Percentiles rank a stretch among this genome's conserved stretches.
Conservation (phyloP, 2,797 vertebrate species). For the Tangara arthus region DNA sequence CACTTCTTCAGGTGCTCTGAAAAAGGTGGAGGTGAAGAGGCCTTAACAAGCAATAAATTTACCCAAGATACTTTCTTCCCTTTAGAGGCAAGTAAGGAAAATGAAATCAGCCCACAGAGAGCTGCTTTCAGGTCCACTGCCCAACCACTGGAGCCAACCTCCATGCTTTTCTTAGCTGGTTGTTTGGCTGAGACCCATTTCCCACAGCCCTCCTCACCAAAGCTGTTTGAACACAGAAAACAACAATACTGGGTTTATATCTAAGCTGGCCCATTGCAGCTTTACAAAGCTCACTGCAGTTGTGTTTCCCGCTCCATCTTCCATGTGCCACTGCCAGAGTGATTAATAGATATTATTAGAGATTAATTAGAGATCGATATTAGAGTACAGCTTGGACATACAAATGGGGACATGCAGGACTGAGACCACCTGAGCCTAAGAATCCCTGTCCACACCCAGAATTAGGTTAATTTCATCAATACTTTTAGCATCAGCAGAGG, state of each 20-base stretch:
- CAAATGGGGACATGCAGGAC: background rate
- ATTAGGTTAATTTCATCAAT: background rate
- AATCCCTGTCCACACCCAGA: background rate
- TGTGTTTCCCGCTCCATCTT: too few relatives aligned
- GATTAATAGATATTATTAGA: background rate
- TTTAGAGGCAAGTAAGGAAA: background rate
- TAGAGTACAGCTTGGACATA: background rate
- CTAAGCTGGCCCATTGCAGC: too few relatives aligned
- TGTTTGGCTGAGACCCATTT: background rate
- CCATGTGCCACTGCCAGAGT: background rate
- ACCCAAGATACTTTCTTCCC: background rate
- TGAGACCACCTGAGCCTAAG: background rate
- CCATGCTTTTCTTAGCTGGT: accelerated
- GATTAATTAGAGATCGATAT: background rate
- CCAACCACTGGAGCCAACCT: background rate
- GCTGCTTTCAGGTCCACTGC: background rate
- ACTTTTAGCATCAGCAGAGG: background rate
- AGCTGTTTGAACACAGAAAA: too few relatives aligned
- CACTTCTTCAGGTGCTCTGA: background rate
- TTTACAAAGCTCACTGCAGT: too few relatives aligned
- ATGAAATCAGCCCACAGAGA: background rate
- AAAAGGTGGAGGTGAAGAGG: background rate
- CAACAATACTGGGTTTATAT: too few relatives aligned
- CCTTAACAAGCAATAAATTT: background rate
- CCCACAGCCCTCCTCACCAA: background rate